phyloP scores from a whole-genome alignment of 2,797 vertebrate species.

The Danio choprae region DNA sequence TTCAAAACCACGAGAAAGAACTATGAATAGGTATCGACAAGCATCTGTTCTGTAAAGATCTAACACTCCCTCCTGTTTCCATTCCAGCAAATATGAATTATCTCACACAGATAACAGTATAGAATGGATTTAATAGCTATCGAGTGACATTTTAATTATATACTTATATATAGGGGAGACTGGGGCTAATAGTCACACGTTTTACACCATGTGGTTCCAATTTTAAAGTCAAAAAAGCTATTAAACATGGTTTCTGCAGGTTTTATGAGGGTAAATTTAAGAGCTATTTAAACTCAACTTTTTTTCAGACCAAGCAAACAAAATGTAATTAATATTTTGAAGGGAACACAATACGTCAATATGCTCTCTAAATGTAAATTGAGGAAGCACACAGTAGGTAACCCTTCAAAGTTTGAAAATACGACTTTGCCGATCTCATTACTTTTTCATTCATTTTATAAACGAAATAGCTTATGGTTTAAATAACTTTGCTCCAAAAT shows the following conservation, averaged over 20 bases:
- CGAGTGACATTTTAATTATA: neutral
- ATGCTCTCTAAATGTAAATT: neutral
- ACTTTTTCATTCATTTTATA: neutral
- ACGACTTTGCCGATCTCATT: neutral
- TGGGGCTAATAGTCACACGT: neutral
- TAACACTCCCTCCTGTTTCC: neutral
- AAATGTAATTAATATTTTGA: neutral
- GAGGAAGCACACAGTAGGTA: neutral
- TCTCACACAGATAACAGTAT: slow-evolving; percentile 18
- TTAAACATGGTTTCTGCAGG: neutral
- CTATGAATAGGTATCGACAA: slow-evolving; percentile 47
- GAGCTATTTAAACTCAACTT: neutral
- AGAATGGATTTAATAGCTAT: slow-evolving; percentile 4
- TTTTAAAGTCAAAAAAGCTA: neutral
- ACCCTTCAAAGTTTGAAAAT: neutral
- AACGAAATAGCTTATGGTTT: neutral
- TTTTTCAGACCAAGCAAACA: neutral
- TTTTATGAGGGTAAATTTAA: too few species aligned
- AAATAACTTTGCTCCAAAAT: neutral
- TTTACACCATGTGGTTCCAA: neutral
- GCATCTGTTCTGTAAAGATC: slow-evolving; percentile 42
- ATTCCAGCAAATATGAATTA: slow-evolving; percentile 4
- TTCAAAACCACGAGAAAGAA: slow-evolving; percentile 19
- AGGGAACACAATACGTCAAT: neutral
- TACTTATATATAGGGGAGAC: slow-evolving; percentile 13